These are phyloP conservation scores for Malacoraja senta DNA, from an alignment of 2,797 vertebrate genomes.

Conservation along the genomic window DNA sequence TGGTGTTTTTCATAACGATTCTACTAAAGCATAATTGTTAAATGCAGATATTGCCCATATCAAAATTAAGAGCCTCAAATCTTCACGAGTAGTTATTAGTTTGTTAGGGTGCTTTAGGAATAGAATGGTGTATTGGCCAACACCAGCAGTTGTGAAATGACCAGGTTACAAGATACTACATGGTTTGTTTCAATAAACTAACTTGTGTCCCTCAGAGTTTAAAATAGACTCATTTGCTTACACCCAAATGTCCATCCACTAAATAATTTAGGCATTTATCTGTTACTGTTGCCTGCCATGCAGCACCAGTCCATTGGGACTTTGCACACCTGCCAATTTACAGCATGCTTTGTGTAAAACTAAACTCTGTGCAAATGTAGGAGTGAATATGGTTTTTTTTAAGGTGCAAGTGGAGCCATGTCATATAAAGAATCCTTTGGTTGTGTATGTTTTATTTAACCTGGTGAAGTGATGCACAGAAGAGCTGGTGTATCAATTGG, in stretches of 20 bases:
- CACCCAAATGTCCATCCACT: background rate
- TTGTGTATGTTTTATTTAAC: conserved; percentile 2
- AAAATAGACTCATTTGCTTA: background rate
- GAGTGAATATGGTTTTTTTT: background rate
- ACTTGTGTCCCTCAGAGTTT: background rate
- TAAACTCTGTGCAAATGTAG: background rate
- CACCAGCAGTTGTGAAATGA: background rate
- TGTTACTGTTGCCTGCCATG: background rate
- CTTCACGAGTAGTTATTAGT: background rate
- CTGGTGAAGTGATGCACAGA: background rate
- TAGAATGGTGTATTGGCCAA: background rate
- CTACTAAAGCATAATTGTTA: background rate
- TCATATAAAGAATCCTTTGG: background rate
- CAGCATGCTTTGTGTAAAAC: background rate
- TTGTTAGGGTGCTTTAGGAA: background rate
- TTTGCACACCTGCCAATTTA: background rate
- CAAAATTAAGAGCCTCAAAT: background rate
- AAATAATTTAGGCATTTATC: background rate
- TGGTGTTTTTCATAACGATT: conserved; percentile 9
- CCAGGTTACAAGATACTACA: background rate
- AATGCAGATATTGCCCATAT: background rate
- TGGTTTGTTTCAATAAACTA: background rate
- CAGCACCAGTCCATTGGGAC: background rate
- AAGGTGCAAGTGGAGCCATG: background rate
- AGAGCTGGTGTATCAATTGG: background rate